Conservation (phyloP, 2,888 invertebrate species). For the Sthenelais limicola region DNA sequence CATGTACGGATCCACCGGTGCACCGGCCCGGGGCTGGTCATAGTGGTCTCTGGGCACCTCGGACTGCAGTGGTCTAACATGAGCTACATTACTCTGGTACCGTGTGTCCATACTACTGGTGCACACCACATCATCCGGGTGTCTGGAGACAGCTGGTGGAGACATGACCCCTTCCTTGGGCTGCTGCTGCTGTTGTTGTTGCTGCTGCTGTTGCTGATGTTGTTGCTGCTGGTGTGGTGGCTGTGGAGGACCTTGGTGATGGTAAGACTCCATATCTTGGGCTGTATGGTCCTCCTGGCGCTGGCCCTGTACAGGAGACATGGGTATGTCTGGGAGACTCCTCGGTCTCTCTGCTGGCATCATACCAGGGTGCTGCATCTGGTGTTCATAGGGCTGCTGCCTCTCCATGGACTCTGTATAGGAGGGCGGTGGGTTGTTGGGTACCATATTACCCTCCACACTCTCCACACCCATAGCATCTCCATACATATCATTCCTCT, state of each 20-base stretch:
- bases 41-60: constrained; percentile 28
- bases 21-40: constrained; percentile 6
- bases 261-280: background rate
- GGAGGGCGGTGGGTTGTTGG: constrained; percentile 22
- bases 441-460: constrained; percentile 34
- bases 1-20: constrained; percentile 25
- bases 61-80: constrained; percentile 18
- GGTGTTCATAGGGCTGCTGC: constrained; percentile 10
- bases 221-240: constrained; percentile 35
- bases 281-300: constrained; percentile 7
- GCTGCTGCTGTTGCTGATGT: background rate
- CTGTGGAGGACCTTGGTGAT: constrained; percentile 2
- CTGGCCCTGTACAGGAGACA: constrained; percentile 29
- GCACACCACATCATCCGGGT: constrained; percentile 14
- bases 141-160: constrained; percentile 6
- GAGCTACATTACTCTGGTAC: constrained; percentile 26
- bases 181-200: constrained; percentile 30
- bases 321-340: constrained; percentile 11
- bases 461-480: constrained; percentile 33
- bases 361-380: constrained; percentile 12
- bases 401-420: constrained; percentile 36
- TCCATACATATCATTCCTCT: constrained; percentile 20
- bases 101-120: constrained; percentile 25
- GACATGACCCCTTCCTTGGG: constrained; percentile 26
- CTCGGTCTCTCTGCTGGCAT: constrained; percentile 3